phyloP scores from a whole-genome alignment of 2,113 vertebrate genomes.

The Tapirus terrestris region DNA sequence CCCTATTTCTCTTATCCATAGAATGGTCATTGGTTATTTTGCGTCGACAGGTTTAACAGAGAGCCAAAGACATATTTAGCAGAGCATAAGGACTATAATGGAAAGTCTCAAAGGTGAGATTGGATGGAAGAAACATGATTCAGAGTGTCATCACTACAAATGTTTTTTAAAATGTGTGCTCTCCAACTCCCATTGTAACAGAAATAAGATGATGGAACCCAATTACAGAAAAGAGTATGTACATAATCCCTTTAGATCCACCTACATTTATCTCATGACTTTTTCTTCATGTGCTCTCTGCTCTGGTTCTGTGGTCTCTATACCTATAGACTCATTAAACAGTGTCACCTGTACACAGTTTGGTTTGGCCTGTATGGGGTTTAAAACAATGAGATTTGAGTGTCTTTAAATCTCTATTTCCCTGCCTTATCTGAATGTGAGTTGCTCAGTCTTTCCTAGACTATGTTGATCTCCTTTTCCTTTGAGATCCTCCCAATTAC shows the following conservation, averaged over 20 bases:
- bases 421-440: neutral
- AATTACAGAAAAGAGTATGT: neutral
- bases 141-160: neutral
- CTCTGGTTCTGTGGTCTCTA: neutral
- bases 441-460: neutral
- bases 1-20: too few species aligned
- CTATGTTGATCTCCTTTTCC: neutral
- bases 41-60: neutral
- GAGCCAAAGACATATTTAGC: neutral
- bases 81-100: neutral
- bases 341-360: neutral
- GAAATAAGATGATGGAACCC: neutral
- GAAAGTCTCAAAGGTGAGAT: neutral
- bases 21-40: too few species aligned
- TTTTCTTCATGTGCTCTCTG: neutral
- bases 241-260: neutral
- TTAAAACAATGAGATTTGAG: conserved; percentile 8
- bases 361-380: neutral
- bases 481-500: neutral
- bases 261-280: neutral
- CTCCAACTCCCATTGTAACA: neutral
- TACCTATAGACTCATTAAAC: neutral
- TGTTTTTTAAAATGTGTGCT: neutral
- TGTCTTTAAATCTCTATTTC: neutral
- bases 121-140: neutral